These are phyloP conservation scores for Drosophila suboccidentalis DNA, from an alignment of 2,888 invertebrate genomes.

Conservation along the genomic window DNA sequence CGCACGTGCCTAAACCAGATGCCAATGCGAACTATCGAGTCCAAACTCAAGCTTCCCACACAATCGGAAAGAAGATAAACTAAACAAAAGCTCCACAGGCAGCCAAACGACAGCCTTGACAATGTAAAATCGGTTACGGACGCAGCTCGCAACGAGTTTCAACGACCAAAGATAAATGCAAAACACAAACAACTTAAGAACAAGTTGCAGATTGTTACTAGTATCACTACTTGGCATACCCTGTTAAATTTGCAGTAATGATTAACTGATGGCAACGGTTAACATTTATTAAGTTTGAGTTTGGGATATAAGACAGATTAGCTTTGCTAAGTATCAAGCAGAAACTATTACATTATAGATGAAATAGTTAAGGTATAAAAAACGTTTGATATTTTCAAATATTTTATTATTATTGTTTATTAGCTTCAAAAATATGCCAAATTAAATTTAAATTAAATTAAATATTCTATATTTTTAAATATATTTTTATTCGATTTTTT, in stretches of 20 bases:
- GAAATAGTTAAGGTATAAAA: too few relatives aligned
- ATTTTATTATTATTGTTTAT: too few relatives aligned
- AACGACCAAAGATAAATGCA: conserved; percentile 27
- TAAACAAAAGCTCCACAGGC: conserved; percentile 13
- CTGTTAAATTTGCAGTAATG: neutral
- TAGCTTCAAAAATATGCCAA: too few relatives aligned
- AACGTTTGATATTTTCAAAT: too few relatives aligned
- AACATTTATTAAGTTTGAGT: neutral
- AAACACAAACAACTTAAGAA: conserved; percentile 17
- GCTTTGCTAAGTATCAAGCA: too few relatives aligned
- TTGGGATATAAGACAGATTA: neutral
- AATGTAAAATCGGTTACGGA: conserved; percentile 10
- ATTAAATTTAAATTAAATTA: too few relatives aligned
- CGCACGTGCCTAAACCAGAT: conserved; percentile 42
- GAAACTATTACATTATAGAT: too few relatives aligned
- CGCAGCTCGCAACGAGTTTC: conserved; percentile 25
- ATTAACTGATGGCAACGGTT: neutral
- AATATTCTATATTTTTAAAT: too few relatives aligned
- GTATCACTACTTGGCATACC: neutral
- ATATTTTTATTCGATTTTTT: too few relatives aligned
- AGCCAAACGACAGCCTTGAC: conserved; percentile 8
- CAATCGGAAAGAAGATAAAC: conserved; percentile 13
- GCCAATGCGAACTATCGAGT: neutral
- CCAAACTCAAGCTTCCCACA: neutral
- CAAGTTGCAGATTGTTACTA: neutral